Base-by-base conservation (phyloP, 2,888 invertebrate genomes). In the Phlogophora meticulosa region DNA sequence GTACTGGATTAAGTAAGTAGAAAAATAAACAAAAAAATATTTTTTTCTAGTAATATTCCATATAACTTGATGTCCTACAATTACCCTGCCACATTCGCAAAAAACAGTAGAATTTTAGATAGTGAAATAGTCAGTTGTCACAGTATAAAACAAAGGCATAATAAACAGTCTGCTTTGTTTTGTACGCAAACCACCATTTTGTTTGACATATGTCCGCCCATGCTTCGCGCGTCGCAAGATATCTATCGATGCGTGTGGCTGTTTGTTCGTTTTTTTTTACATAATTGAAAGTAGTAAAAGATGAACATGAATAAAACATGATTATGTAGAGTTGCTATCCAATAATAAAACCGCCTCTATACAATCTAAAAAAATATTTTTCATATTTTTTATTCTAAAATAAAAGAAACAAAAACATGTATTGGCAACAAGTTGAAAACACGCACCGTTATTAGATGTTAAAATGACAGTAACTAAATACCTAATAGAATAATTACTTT, bases 191-290 rank as follows among this genome's bases (percentile, higher is more conserved):
- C 46, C 42, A 53, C 11, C 51, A 58, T 58, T 70, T 61, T 49
- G 38, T 46, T 57, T 46, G 66, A 78, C 67, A 67, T 40, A 49
- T 79, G 59, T 65, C 70, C 78, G 46, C 78, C 78, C 49, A 36
- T 32, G 20, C 0, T 15, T 11, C 38, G 24, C n/a, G 20, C 0
- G 15, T 11, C 38, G 24, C n/a, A 48, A 45, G 17, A 42, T 43
- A 24, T 58, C 17, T 0, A 13, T 49, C 17, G 5, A 32, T 2
- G 1, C n/a, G 36, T 57, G 1, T 38, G 56, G 7, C 7, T 66
- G 77, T 74, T 57, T 66, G 69, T 78, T 66, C 7, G 45, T 65
- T n/a, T 20, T 28, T 59, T 1, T 69, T 17, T 52, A 20, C 2
- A 1, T 17, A 22, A 15, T 13, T 4, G 5, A 24, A 67, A 48